Evolutionary conservation across 2,888 invertebrate genomes (phyloP), one percentile per base, ranked within the genome.

Genomic region (Lottia scabra): DNA sequence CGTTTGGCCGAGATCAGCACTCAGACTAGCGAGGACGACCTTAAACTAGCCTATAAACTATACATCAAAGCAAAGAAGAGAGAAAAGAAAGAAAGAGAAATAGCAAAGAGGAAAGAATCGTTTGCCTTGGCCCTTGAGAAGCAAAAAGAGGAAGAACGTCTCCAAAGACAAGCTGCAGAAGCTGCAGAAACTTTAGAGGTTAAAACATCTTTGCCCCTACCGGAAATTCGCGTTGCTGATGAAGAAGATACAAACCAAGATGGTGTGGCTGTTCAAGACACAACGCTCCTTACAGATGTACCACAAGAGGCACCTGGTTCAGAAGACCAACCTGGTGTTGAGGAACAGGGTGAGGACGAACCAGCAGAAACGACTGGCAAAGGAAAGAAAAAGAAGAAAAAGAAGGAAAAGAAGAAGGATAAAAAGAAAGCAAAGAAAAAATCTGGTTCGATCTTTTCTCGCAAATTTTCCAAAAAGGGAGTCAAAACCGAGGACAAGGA

Each of bases 41-140:
- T 56, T 12, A 10, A 23, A 56, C 19, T 23, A 15, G 56, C 15
- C 16, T 43, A 27, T 5, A 27, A 15, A 23, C 63, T 71, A 5
- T 63, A 65, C 26, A 70, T 66, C n/a, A 72, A 71, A 65, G 56
- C 68, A 23, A 62, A 44, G 66, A 65, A 26, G 65, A 65, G 66
- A 63, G 6, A 64, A 64, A 64, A 77, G 75, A 63, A 74, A 69
- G 16, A 75, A 71, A 64, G 56, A 73, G 45, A 43, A 66, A 63
- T 72, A 71, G 26, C 73, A 30, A 56, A 63, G 67, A 69, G 63
- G 43, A 48, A 70, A 71, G 48, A 69, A 70, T 70, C 74, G 74
- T 26, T 66, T 76, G 12, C 67, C 78, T 6, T 75, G 77, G 65
- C 62, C 69, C 16, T 65, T 67, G 19, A 44, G 74, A 23, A 71